These are phyloP conservation scores for Podotricha telesiphe DNA, from an alignment of 2,888 invertebrate genomes.

Conservation along the genomic window DNA sequence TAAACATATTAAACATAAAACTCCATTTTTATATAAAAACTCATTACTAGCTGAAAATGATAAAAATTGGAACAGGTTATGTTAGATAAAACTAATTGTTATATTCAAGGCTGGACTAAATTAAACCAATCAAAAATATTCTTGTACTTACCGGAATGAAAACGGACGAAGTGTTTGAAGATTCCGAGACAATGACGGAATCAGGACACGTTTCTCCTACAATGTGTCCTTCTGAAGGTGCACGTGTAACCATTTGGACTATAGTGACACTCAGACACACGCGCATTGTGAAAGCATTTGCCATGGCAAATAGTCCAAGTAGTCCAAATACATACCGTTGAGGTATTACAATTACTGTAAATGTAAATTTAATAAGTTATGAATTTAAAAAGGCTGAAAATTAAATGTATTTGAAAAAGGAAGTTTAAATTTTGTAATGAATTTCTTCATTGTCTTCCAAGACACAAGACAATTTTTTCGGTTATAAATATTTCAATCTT, in stretches of 20 bases:
- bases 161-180: slow-evolving; percentile 46
- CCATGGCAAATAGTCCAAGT: slow-evolving; percentile 87
- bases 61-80: too few relatives aligned
- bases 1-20: too few relatives aligned
- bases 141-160: slow-evolving; percentile 49
- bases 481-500: too few relatives aligned
- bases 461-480: too few relatives aligned
- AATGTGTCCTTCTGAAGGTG: slow-evolving; percentile 61
- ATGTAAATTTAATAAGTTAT: slow-evolving; percentile 2
- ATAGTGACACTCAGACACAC: slow-evolving; percentile 88
- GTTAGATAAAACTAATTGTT: not conserved
- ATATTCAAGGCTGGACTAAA: too few relatives aligned
- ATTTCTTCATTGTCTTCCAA: too few relatives aligned
- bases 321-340: slow-evolving; percentile 87
- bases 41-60: too few relatives aligned
- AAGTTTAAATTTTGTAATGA: too few relatives aligned
- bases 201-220: slow-evolving; percentile 81
- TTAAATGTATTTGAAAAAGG: too few relatives aligned
- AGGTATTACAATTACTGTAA: slow-evolving; percentile 83
- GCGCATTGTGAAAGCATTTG: slow-evolving; percentile 89
- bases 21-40: too few relatives aligned
- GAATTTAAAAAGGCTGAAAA: not conserved
- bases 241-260: slow-evolving; percentile 85
- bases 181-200: slow-evolving; percentile 42
- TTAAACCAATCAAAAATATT: not conserved